Evolutionary conservation across 2,888 invertebrate genomes (phyloP).

Genomic region (Hirtodrosophila histrioides): DNA sequence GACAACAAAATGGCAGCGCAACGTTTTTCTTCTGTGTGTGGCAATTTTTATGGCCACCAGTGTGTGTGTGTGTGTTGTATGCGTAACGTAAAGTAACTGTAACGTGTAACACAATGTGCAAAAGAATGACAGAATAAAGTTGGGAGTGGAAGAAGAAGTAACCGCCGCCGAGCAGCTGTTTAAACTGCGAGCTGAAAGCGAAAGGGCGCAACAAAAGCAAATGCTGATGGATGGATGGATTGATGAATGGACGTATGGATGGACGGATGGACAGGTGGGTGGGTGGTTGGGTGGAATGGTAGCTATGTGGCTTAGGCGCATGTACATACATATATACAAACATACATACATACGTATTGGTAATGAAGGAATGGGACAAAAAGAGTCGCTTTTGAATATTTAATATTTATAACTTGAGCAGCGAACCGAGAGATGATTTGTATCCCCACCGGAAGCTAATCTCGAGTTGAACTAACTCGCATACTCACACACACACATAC

Average conservation of each 20-base stretch:
- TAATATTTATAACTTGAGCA: conserved; percentile 77
- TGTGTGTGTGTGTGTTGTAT: conserved; percentile 35
- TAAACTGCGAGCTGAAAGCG: conserved; percentile 70
- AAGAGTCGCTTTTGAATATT: conserved; percentile 70
- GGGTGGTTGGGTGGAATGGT: conserved; percentile 1
- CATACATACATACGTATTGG: background rate
- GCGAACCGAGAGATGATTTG: conserved; percentile 77
- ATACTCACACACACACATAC: conserved; percentile 20
- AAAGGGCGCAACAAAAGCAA: conserved; percentile 64
- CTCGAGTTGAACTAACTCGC: conserved; percentile 71
- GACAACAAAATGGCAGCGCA: conserved; percentile 8
- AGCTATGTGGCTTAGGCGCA: too few relatives aligned
- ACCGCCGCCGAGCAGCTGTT: conserved; percentile 62
- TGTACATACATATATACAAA: background rate
- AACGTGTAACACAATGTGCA: conserved; percentile 49
- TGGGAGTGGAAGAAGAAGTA: background rate
- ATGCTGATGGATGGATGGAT: conserved; percentile 48
- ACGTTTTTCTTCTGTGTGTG: conserved; percentile 20
- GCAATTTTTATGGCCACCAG: conserved; percentile 57
- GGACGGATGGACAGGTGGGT: conserved; percentile 38
- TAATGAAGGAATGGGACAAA: conserved; percentile 31
- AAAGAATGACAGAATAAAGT: conserved; percentile 8
- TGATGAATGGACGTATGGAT: conserved; percentile 16
- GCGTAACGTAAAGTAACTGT: conserved; percentile 77
- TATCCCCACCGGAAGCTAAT: conserved; percentile 79